phyloP scores from a whole-genome alignment of 2,888 invertebrate genomes.

The Antheraea assamensis region DNA sequence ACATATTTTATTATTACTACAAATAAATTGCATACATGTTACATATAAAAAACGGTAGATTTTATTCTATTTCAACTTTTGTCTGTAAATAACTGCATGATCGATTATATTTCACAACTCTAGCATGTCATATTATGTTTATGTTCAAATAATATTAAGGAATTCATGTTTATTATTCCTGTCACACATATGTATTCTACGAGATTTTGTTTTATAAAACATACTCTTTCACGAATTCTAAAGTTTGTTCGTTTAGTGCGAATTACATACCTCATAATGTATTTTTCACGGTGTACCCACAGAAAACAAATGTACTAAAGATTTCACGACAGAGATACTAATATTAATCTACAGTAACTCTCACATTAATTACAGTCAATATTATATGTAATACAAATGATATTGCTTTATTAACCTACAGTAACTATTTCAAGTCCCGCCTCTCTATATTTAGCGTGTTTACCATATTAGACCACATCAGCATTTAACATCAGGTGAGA shows the following conservation, averaged over 20 bases:
- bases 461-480: too few species aligned
- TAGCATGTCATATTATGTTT: neutral
- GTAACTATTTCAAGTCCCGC: too few species aligned
- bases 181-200: neutral
- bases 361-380: neutral
- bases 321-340: neutral
- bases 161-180: neutral
- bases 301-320: neutral
- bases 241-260: neutral
- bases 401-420: too few species aligned
- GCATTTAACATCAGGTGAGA: too few species aligned
- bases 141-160: neutral
- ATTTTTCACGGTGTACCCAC: neutral
- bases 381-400: neutral
- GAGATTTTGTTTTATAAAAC: neutral
- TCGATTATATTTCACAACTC: neutral
- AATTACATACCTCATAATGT: neutral
- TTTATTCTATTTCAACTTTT: neutral
- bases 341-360: neutral
- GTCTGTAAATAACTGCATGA: conserved; percentile 24
- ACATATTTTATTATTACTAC: neutral
- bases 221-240: neutral
- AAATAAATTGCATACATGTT: neutral
- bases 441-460: too few species aligned
- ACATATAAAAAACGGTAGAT: neutral